A percentile compares a stretch with the other conserved stretches of the same genome.
These are phyloP conservation scores for Rhinatrema bivittatum DNA, from an alignment of 2,797 vertebrate species.

Conservation along the genomic window DNA sequence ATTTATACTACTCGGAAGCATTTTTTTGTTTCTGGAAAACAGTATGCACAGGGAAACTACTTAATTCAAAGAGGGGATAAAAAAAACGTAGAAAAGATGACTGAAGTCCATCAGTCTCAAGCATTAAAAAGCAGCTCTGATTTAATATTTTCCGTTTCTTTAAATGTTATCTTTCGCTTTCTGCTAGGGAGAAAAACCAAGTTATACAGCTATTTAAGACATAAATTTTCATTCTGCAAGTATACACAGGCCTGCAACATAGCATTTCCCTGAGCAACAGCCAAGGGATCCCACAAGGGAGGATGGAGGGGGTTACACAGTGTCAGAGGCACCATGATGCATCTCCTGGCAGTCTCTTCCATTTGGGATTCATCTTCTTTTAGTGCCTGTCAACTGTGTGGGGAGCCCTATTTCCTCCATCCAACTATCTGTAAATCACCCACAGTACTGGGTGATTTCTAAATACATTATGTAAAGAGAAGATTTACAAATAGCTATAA, in stretches of 20 bases:
- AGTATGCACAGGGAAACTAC: too few relatives aligned
- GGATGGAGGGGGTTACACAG: conserved; percentile 5
- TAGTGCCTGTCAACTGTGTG: conserved; percentile 11
- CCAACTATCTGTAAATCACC: too few relatives aligned
- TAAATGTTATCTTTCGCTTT: conserved; percentile 12
- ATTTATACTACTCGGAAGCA: too few relatives aligned
- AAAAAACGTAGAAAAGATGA: too few relatives aligned
- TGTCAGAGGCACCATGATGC: conserved; percentile 19
- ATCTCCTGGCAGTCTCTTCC: conserved; percentile 20
- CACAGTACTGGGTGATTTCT: too few relatives aligned
- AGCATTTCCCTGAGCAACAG: conserved; percentile 15
- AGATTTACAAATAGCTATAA: conserved; percentile 43
- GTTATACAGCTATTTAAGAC: conserved; percentile 12
- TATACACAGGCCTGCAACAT: conserved; percentile 5
- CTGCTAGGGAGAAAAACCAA: background rate
- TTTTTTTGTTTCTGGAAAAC: too few relatives aligned
- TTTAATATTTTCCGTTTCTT: conserved; percentile 4
- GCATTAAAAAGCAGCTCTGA: conserved; percentile 3
- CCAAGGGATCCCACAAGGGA: background rate
- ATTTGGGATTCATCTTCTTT: conserved; percentile 23
- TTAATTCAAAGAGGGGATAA: too few relatives aligned
- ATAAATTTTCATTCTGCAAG: conserved; percentile 16
- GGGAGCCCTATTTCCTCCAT: conserved; percentile 7
- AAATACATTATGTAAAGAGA: too few relatives aligned
- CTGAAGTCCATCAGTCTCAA: too few relatives aligned